Conservation (phyloP, 23 tunicate genomes). For the Phallusia fumigata region DNA sequence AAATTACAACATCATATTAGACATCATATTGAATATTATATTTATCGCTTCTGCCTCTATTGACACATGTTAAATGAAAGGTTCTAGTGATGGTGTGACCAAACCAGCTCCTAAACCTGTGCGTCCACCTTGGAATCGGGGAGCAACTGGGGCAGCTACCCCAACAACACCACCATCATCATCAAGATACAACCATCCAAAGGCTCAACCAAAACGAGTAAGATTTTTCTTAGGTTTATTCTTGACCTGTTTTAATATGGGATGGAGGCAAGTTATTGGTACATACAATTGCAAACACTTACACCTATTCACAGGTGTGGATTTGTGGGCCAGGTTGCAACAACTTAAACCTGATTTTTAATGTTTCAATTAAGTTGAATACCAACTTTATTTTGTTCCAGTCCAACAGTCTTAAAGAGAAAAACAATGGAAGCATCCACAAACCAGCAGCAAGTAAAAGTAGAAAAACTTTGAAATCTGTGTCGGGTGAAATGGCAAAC, state of each 20-base stretch:
- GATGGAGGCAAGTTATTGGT: too few species aligned
- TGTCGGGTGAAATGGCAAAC: conserved; percentile 64
- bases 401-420: background rate
- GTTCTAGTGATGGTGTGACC: background rate
- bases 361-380: too few species aligned
- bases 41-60: too few species aligned
- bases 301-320: too few species aligned
- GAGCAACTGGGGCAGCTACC: background rate
- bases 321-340: too few species aligned
- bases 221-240: background rate
- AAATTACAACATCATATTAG: too few species aligned
- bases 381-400: background rate
- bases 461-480: conserved; percentile 44
- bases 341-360: too few species aligned
- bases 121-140: background rate
- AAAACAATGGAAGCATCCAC: background rate
- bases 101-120: background rate
- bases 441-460: background rate
- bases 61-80: too few species aligned
- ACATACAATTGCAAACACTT: too few species aligned
- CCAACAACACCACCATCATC: background rate
- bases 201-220: background rate
- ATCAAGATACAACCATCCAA: background rate
- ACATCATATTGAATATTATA: too few species aligned
- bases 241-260: too few species aligned